Evolutionary conservation across 2,113 vertebrate genomes (phyloP).

Genomic region (Rhinoptilus africanus): DNA sequence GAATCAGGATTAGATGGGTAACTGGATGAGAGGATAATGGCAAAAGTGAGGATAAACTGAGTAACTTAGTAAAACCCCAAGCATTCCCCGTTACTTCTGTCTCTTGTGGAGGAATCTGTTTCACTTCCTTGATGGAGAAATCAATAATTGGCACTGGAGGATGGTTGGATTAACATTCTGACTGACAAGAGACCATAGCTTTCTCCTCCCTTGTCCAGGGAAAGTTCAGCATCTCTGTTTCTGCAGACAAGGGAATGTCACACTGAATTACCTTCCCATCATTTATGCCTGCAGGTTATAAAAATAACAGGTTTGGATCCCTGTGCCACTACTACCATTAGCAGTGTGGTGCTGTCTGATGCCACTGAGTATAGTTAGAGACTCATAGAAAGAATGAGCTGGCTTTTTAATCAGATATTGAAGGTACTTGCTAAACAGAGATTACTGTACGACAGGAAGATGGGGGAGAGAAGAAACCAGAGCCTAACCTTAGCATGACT

Average conservation of each 20-base stretch:
- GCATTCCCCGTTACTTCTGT: not conserved
- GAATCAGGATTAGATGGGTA: not conserved
- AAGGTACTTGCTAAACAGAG: not conserved
- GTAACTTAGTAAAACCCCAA: not conserved
- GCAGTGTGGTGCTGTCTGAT: not conserved
- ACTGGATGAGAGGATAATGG: not conserved
- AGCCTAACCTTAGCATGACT: not conserved
- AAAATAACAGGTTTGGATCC: not conserved
- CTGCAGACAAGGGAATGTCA: not conserved
- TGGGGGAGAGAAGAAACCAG: not conserved
- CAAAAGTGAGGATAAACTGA: not conserved
- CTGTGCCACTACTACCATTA: not conserved
- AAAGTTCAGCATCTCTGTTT: not conserved
- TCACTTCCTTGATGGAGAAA: not conserved
- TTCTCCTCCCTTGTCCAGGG: not conserved
- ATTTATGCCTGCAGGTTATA: not conserved
- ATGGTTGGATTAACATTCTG: not conserved
- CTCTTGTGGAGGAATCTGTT: not conserved
- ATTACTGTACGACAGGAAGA: not conserved
- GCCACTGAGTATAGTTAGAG: not conserved
- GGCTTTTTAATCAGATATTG: not conserved
- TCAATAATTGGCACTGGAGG: not conserved
- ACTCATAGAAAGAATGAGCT: not conserved
- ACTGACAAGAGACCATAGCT: not conserved
- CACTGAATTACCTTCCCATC: not conserved